phyloP scores from a whole-genome alignment of 2,888 invertebrate species.

The Nipponacmea schrenckii region DNA sequence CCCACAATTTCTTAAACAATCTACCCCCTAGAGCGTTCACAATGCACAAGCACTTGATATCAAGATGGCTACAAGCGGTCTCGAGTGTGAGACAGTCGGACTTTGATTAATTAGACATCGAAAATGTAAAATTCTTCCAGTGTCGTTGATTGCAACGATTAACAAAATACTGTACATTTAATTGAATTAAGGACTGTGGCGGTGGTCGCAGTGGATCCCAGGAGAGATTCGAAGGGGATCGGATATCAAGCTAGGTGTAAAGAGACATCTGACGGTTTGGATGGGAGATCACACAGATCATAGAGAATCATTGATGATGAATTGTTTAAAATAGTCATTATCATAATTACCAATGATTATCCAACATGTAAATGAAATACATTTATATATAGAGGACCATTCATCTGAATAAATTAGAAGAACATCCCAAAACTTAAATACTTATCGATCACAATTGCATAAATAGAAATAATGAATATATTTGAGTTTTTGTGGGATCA shows the following conservation, averaged over 20 bases:
- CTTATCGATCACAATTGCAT: too few species aligned
- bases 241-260: background rate
- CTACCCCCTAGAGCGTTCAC: conserved; percentile 24
- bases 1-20: conserved; percentile 21
- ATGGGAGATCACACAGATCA: too few species aligned
- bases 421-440: too few species aligned
- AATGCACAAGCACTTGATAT: background rate
- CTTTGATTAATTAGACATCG: background rate
- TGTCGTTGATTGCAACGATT: conserved; percentile 6
- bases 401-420: too few species aligned
- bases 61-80: conserved; percentile 13
- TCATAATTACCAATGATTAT: too few species aligned
- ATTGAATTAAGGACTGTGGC: background rate
- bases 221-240: background rate
- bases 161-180: background rate
- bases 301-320: too few species aligned
- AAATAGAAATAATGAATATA: too few species aligned
- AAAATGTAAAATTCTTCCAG: conserved; percentile 2
- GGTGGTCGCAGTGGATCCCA: background rate
- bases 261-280: background rate
- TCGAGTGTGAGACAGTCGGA: background rate
- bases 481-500: too few species aligned
- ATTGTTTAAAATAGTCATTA: too few species aligned
- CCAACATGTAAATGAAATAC: too few species aligned
- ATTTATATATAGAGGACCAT: too few species aligned